Evolutionary conservation across 2,797 vertebrate species (phyloP), one percentile per base, ranked within the genome.

Genomic region (Kryptolebias ocellatus): DNA sequence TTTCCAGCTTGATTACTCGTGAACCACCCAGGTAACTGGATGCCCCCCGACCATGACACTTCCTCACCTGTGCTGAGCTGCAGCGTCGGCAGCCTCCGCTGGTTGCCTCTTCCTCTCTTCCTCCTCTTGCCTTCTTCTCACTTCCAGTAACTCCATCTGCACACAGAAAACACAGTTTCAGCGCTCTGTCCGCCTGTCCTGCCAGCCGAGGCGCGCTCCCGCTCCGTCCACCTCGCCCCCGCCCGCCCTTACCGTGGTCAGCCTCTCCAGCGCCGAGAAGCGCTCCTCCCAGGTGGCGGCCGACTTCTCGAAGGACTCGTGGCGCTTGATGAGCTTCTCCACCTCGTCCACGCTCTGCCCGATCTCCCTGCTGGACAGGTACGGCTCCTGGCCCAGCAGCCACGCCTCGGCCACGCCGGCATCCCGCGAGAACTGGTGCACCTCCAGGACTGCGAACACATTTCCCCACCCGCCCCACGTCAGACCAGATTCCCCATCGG

Each of bases 251-350:
- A 99, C 98, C 84, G 97, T 99, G 9, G 98, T 99, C 90, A 98
- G 90, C 83, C 97, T 94, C 86, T 99, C 97, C 89, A 99, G 91
- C 0, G 96, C 98, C 0, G 96, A 92, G 85, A 99, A 98, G 47
- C 98, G 94, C 75, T 99, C 98, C 14, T 99, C 97, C 98, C 98
- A 99, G 67, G 96, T 98, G 10, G 98, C 97, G 7, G 97, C 97
- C 0, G 98, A 99, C 88, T 99, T 99, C 83, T 99, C 98, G 54
- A 99, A 99, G 0, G 98, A 97, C 90, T 99, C 97, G 0, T 99
- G 98, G 47, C 98, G 91, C 83, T 99, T 99, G 90, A 99, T 98
- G 72, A 99, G 91, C 31, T 99, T 98, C 91, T 99, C 98, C 83
- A 99, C 97, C 80, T 99, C 97, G 0, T 98, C 98, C 53, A 99